Percentiles rank a stretch among this genome's conserved stretches.
phyloP scores from a whole-genome alignment of 2,113 vertebrate genomes.

The Rhinogobius similis region DNA sequence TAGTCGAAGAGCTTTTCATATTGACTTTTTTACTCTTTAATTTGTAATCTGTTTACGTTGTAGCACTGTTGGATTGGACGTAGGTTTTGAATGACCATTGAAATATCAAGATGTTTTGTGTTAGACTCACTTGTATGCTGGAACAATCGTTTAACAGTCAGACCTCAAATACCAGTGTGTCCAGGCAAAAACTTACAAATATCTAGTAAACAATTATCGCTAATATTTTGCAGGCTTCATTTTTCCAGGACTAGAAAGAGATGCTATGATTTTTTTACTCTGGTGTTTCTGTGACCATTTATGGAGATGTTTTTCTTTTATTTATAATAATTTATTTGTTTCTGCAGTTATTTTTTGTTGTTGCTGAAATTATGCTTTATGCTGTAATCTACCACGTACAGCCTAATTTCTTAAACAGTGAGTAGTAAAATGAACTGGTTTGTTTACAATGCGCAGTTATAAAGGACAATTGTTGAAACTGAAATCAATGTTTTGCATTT shows the following conservation, averaged over 20 bases:
- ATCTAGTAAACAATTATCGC: not conserved
- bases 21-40: constrained; percentile 5
- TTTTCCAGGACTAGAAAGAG: not conserved
- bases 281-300: not conserved
- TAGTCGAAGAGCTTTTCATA: constrained; percentile 57
- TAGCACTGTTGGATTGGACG: not conserved
- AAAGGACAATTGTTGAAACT: not conserved
- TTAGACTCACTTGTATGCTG: not conserved
- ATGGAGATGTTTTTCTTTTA: not conserved
- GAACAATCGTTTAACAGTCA: not conserved
- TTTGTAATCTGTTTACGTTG: not conserved
- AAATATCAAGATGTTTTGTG: not conserved
- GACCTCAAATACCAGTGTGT: not conserved
- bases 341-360: not conserved
- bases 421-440: not conserved
- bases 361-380: too few species aligned
- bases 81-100: not conserved
- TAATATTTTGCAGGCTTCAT: not conserved
- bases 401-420: too few species aligned
- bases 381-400: too few species aligned
- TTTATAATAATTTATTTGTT: not conserved
- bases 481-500: constrained; percentile 1
- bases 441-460: not conserved
- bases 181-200: too few species aligned
- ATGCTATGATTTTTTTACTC: not conserved